Evolutionary conservation across 2,888 invertebrate genomes (phyloP), one percentile per base, ranked within the genome.

Genomic region (Torymus texanus): DNA sequence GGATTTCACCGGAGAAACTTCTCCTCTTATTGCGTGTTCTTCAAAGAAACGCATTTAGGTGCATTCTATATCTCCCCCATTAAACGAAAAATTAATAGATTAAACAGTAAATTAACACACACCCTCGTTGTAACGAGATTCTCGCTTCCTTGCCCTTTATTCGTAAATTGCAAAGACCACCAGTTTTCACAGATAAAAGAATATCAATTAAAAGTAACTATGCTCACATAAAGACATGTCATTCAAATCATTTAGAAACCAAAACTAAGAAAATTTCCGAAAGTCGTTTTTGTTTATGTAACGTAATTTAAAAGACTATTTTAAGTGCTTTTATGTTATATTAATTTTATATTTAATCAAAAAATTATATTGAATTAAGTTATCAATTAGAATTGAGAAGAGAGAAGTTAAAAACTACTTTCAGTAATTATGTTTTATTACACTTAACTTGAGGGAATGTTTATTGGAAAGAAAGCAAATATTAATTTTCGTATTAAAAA

Each of bases 191-290:
- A n/a, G 16, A n/a, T 29, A 16, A 67, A 18, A n/a, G 21, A 61
- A 75, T 41, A 41, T 41, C 41, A 14, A 67, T 62, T 24, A 62
- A 8, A 62, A 24, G 51, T 13, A 72, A 24, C 62, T 16, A 67
- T 75, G 61, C 51, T 55, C 21, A 59, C 66, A 16, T n/a, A 18
- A 55, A 51, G 21, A 73, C 51, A 51, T 29, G n/a, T 18, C 11
- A 56, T 68, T 14, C 41, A 75, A 75, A 76, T 58, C 63, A 77
- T 77, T 72, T 59, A 76, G 65, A 77, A 72, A 59, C 18, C 41
- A 41, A 68, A 59, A n/a, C 4, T 12, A 18, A 4, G 8, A 41
- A 41, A 41, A 41, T 41, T 41, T 41, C 10, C 41, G 8, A 41
- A 41, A 41, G 41, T 41, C 10, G 41, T 41, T 41, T 8, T 41